These are phyloP conservation scores for Monopis laevigella DNA, from an alignment of 2,888 invertebrate genomes.

Conservation along the genomic window DNA sequence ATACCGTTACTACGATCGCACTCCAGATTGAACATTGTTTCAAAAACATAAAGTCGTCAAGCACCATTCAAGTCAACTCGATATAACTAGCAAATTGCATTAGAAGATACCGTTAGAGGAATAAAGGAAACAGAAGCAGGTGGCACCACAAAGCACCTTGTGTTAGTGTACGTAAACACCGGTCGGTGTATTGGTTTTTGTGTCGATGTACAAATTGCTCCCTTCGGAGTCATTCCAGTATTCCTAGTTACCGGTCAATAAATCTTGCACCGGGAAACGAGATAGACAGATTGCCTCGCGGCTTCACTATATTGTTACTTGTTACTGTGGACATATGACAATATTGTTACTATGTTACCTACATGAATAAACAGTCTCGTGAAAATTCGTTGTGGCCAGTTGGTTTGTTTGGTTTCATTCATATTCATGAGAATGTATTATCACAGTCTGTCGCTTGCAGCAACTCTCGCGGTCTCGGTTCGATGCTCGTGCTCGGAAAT, in stretches of 20 bases:
- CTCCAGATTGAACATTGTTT: conserved; percentile 4
- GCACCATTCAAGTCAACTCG: background rate
- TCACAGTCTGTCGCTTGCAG: conserved; percentile 22
- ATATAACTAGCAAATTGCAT: background rate
- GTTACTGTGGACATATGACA: no score
- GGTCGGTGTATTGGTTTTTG: conserved; percentile 36
- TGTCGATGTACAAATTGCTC: conserved; percentile 33
- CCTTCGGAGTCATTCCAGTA: conserved; percentile 29
- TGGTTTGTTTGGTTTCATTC: conserved; percentile 1
- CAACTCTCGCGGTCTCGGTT: conserved; percentile 29
- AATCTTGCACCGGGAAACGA: conserved; percentile 31
- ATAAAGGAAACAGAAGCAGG: conserved; percentile 7
- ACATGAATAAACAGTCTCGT: no score
- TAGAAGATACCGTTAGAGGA: conserved; percentile 5
- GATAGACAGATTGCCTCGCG: no score
- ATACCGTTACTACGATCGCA: conserved; percentile 7
- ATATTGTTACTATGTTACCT: no score
- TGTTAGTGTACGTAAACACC: background rate
- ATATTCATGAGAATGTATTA: conserved; percentile 22
- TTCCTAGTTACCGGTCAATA: conserved; percentile 35
- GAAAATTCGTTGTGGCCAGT: no score
- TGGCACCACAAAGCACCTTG: conserved; percentile 1
- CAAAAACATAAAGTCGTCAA: background rate
- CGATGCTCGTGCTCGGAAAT: conserved; percentile 38
- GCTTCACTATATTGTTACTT: no score